phyloP scores from a whole-genome alignment of 2,888 invertebrate genomes.

The Pyrrhia umbra region DNA sequence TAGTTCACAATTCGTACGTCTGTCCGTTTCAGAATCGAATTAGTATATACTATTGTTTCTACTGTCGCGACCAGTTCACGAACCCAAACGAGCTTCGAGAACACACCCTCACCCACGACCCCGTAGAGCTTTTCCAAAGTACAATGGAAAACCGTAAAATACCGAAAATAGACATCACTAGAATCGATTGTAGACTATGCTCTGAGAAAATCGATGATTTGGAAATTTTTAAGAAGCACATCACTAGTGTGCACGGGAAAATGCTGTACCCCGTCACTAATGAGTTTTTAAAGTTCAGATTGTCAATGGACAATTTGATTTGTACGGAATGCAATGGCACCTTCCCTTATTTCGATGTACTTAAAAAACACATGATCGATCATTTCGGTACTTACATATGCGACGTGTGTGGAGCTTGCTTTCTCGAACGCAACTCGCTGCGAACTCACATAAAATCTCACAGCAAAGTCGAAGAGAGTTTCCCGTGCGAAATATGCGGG shows the following conservation, averaged over 20 bases:
- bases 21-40: constrained; percentile 72
- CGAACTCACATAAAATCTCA: constrained; percentile 83
- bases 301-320: constrained; percentile 76
- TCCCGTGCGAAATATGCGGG: constrained; percentile 87
- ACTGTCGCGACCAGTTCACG: constrained; percentile 83
- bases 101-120: constrained; percentile 81
- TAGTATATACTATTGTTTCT: constrained; percentile 85
- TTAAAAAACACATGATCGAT: constrained; percentile 83
- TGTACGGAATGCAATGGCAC: constrained; percentile 80
- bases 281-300: constrained; percentile 80
- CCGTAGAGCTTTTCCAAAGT: constrained; percentile 72
- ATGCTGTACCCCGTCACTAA: constrained; percentile 73
- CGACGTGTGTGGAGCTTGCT: constrained; percentile 85
- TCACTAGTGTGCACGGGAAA: constrained; percentile 71
- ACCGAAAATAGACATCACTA: constrained; percentile 84
- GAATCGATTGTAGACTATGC: constrained; percentile 83
- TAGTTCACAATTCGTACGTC: constrained; percentile 80
- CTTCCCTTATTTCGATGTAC: constrained; percentile 81
- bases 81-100: constrained; percentile 80
- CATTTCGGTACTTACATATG: constrained; percentile 84
- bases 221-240: constrained; percentile 75
- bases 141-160: constrained; percentile 81
- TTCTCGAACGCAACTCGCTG: constrained; percentile 83
- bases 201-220: constrained; percentile 78
- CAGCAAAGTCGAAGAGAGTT: constrained; percentile 84